Evolutionary conservation across 1,140 invertebrate genomes (phyloP), one percentile per base, ranked within the genome.

Genomic region (Halictus rubicundus): DNA sequence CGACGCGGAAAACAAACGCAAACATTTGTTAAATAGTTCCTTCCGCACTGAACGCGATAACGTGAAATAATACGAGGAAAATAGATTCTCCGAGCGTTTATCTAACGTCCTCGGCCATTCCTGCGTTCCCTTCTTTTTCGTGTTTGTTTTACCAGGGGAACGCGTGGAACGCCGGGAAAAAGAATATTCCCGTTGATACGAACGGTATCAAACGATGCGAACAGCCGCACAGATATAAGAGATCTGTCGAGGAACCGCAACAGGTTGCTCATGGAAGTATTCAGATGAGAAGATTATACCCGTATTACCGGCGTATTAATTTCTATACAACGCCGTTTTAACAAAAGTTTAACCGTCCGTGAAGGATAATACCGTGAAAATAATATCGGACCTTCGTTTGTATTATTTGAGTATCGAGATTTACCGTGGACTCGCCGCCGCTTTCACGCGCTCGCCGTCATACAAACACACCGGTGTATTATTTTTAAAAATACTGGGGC

Each of bases 191-290:
- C 9, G 23, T 2, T 14, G 63, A 57, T 42, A 59, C 2, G 57
- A 46, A 39, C 42, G 14, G 49, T 12, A 60, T 0, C 21, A 69
- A 76, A 46, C 23, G 37, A 32, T 27, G 37, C 64, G 65, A 32
- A 46, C 54, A 61, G 25, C 10, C 19, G 27, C 8, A 1, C 21
- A 59, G 64, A 39, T 60, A 60, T 42, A 19, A n/a, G 27, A 49
- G 21, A 60, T 76, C 42, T 68, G 25, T 60, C 23, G 39, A 59
- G 21, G 27, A 59, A 61, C n/a, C 16, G 74, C 74, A 69, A 77
- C 66, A 70, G 57, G 74, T 75, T 69, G 74, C 27, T 69, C 54
- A 59, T 59, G 46, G 73, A 37, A 23, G 52, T 37, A 32, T 60
- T 46, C 6, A 25, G 21, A 60, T 52, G 23, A 19, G 21, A n/a